Conservation (phyloP, 2,113 vertebrate genomes). For the Pardalotus punctatus region DNA sequence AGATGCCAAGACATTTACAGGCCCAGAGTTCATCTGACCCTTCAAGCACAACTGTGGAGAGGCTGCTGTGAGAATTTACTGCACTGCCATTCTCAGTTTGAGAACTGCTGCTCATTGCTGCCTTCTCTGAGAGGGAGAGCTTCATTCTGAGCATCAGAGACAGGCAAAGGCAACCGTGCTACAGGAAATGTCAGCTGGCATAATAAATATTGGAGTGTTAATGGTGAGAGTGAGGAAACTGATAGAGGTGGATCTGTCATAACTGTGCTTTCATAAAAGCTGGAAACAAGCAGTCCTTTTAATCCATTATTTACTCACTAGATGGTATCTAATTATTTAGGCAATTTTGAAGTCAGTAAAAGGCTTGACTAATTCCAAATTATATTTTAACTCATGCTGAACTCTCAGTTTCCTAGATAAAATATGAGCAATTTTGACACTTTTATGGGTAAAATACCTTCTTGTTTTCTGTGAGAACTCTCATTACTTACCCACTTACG, state of each 20-base stretch:
- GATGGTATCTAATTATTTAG: background rate
- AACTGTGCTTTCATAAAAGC: background rate
- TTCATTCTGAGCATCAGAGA: background rate
- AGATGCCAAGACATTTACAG: background rate
- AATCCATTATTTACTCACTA: constrained; percentile 19
- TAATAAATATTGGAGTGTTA: background rate
- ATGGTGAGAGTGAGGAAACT: background rate
- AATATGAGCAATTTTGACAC: background rate
- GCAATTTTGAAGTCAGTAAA: background rate
- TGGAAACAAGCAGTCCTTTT: background rate
- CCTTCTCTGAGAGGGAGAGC: background rate
- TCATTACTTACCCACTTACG: background rate
- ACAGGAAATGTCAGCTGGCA: background rate
- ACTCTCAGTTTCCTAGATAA: background rate
- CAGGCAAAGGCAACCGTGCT: background rate
- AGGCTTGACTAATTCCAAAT: background rate
- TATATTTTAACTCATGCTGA: background rate
- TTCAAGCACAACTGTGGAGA: background rate
- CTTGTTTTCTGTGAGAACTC: background rate
- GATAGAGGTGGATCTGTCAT: background rate
- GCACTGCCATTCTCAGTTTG: background rate
- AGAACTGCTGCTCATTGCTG: background rate
- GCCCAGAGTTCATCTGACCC: background rate
- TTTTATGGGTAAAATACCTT: background rate
- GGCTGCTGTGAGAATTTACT: background rate